Percentiles rank a stretch among this genome's conserved stretches.
Evolutionary conservation across 2,888 invertebrate genomes (phyloP).

Genomic region (Boloria selene): DNA sequence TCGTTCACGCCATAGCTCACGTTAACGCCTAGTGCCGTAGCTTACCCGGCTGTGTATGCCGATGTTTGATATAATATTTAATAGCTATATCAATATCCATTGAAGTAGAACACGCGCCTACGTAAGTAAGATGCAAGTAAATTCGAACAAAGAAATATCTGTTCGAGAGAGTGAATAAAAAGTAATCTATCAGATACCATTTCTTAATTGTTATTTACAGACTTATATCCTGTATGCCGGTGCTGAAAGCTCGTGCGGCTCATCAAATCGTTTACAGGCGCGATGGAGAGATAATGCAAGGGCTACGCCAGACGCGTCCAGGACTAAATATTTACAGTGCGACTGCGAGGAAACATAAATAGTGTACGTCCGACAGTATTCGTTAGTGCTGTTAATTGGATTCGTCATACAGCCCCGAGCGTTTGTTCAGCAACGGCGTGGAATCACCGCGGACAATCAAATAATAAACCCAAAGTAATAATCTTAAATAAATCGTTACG

Average conservation of each 20-base stretch:
- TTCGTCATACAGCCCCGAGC: conserved; percentile 67
- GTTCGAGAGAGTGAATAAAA: conserved; percentile 59
- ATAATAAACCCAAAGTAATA: conserved; percentile 38
- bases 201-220: conserved; percentile 69
- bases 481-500: conserved; percentile 13
- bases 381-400: conserved; percentile 76
- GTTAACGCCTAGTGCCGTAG: background rate
- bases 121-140: conserved; percentile 46
- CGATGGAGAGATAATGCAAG: conserved; percentile 72
- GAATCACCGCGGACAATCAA: conserved; percentile 28
- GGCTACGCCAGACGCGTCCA: conserved; percentile 71
- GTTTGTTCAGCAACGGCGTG: conserved; percentile 44
- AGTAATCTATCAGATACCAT: conserved; percentile 57
- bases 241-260: conserved; percentile 49
- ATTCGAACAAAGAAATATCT: conserved; percentile 56
- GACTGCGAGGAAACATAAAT: conserved; percentile 77
- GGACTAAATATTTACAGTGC: conserved; percentile 78
- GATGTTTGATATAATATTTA: conserved; percentile 53
- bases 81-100: conserved; percentile 48
- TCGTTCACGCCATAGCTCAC: conserved; percentile 6
- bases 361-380: conserved; percentile 69
- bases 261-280: conserved; percentile 60
- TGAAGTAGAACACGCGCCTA: conserved; percentile 56
- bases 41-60: conserved; percentile 15
- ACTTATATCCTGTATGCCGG: conserved; percentile 63